phyloP scores from a whole-genome alignment of 2,113 vertebrate species.

The Marmota flaviventris region DNA sequence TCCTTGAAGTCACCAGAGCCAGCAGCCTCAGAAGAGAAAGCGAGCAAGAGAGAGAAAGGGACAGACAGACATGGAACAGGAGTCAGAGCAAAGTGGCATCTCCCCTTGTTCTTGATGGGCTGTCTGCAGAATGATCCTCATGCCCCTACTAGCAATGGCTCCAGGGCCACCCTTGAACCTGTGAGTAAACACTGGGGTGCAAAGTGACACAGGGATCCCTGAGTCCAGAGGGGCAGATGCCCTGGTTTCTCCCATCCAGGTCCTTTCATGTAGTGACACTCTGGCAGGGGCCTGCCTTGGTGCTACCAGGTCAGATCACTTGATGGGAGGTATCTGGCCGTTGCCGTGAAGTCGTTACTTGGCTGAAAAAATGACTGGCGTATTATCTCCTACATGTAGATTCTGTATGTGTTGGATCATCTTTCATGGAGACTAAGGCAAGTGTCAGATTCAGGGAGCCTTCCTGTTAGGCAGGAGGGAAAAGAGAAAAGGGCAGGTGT shows the following conservation, averaged over 20 bases:
- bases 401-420: accelerated
- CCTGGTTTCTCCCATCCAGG: background rate
- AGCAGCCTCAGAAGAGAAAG: background rate
- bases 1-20: background rate
- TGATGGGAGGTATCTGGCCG: background rate
- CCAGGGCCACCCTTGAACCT: no score
- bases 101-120: background rate
- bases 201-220: background rate
- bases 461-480: background rate
- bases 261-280: no score
- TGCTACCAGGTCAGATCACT: background rate
- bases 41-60: background rate
- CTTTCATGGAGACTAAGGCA: background rate
- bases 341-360: background rate
- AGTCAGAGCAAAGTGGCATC: accelerated
- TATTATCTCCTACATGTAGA: accelerated
- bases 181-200: accelerated
- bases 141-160: background rate
- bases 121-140: background rate
- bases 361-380: background rate
- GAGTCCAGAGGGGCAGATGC: no score
- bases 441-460: background rate
- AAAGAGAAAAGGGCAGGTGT: background rate
- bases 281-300: background rate
- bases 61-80: accelerated